Conservation (phyloP, 1,140 invertebrate genomes). For the Caerostris extrusa region DNA sequence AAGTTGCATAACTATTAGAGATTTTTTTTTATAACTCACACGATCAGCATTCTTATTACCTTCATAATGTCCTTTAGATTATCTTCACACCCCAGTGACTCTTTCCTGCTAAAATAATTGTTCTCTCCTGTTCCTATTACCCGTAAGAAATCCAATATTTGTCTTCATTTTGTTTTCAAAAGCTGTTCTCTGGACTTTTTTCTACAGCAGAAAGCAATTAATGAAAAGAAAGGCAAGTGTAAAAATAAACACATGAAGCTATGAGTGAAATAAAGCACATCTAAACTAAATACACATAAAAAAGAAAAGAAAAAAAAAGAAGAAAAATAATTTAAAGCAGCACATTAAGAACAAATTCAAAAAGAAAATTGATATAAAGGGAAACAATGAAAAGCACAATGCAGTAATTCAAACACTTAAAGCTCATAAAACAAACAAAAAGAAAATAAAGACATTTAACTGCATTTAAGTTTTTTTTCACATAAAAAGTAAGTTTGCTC, state of each 20-base stretch:
- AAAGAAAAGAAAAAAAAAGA: background rate
- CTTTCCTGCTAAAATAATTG: background rate
- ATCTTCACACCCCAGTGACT: background rate
- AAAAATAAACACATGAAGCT: background rate
- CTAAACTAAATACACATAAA: slow-evolving; percentile 9
- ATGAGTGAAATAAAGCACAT: background rate
- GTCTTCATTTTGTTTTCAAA: background rate
- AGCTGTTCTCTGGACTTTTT: background rate
- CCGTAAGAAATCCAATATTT: background rate
- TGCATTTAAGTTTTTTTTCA: background rate
- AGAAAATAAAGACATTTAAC: background rate
- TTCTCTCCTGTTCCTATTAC: background rate
- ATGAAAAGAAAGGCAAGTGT: background rate
- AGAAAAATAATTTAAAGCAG: background rate
- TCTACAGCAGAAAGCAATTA: background rate
- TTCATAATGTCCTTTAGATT: background rate
- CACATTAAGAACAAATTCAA: background rate
- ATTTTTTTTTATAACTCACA: background rate
- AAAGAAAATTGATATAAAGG: background rate
- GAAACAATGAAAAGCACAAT: background rate
- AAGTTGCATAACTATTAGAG: background rate
- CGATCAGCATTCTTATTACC: background rate
- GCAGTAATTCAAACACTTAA: background rate
- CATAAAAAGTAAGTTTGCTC: background rate
- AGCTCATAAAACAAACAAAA: background rate